Base-by-base conservation (phyloP, 2,888 invertebrate species). In the Polia nebulosa region DNA sequence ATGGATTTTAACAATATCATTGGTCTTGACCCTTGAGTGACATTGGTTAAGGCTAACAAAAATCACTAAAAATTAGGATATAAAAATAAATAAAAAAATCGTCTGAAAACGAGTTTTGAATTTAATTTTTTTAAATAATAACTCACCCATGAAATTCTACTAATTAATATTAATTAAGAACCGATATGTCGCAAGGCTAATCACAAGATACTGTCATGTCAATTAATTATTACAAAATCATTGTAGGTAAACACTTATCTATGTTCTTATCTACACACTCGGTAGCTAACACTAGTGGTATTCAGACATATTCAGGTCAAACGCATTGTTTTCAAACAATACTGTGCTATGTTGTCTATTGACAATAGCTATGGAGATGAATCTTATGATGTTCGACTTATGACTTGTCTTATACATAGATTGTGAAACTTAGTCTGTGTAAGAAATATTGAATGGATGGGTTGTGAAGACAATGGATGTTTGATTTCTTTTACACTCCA, bases 321-420 rank as follows among this genome's bases (percentile, higher is more conserved):
- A 61, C 41, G 49, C 59, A 80, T 78, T 76, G 72, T 78, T 68
- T 52, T 49, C 36, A 52, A 67, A 74, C 59, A 61, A 70, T 72
- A 56, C 39, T 22, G 17, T 72, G 70, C 9, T 61, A 71, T 71
- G 70, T 72, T 49, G 39, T 15, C 71, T 27, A 68, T 53, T 25
- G 62, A 52, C 65, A 66, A 72, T 75, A 72, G 27, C 25, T 55
- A 45, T 45, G 55, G 49, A 57, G 22, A 34, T 22, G 25, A 9
- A 8, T 36, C 7, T 44, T 22, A 44, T 51, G 41, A 39, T 39
- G 45, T 15, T 29, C 25, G 22, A 44, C 17, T 8, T n/a, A 22
- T 41, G 22, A 45, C 11, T n/a, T 15, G 15, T 47, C 22, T 39
- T 13, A 36, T 22, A n/a, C n/a, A n/a, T n/a, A 22, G 17, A 56